Percentiles rank a stretch among this genome's conserved stretches.
These are phyloP conservation scores for western clawed frog (Xenopus tropicalis) DNA, from an alignment of 2,113 vertebrate genomes.

Conservation along the genomic window UCB_Xtro_10.0 CM004448.2:26507001-26507500, in stretches of 20 bases:
- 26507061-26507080: neutral
- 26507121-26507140: neutral
- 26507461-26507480: no score
- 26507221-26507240: neutral
- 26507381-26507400: no score
- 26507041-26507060: neutral
- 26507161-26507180: neutral
- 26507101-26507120: neutral
- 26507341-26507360: no score
- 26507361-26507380: no score
- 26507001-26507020: neutral
- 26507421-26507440: no score
- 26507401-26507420: no score
- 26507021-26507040: neutral
- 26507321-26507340: no score
- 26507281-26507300: no score
- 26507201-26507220: neutral
- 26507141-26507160: neutral
- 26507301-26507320: no score
- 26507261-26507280: no score
- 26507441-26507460: no score
- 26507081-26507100: neutral
- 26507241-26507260: neutral
- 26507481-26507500: no score
- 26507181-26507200: neutral